Evolutionary conservation across 2,797 vertebrate species (phyloP).

Genomic region (Epinephelus coioides): DNA sequence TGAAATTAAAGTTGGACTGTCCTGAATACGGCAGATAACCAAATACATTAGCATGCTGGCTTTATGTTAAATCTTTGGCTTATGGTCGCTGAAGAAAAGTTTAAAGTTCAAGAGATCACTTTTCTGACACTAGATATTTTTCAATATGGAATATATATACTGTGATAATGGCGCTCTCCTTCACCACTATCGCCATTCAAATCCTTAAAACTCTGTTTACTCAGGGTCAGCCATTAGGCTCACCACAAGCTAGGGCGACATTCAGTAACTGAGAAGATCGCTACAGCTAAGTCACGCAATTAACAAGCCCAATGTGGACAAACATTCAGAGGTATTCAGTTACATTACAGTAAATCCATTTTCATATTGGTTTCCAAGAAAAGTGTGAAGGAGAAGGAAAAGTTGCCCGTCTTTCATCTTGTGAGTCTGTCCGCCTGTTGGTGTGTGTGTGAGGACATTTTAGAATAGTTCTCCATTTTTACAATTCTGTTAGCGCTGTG

Average conservation of each 20-base stretch:
- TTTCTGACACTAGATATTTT: conserved; percentile 1
- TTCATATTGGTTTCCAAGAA: conserved; percentile 51
- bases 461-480: conserved; percentile 64
- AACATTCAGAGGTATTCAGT: conserved; percentile 74
- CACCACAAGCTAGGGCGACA: conserved; percentile 48
- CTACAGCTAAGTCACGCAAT: conserved; percentile 74
- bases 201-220: conserved; percentile 63
- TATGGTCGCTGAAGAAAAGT: neutral
- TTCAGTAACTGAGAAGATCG: conserved; percentile 72
- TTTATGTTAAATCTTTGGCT: neutral
- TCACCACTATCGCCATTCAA: conserved; percentile 16
- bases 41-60: neutral
- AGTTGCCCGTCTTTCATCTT: conserved; percentile 4
- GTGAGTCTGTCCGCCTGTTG: conserved; percentile 4
- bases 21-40: neutral
- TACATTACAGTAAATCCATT: conserved; percentile 73
- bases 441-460: conserved; percentile 42
- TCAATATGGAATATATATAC: neutral
- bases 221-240: conserved; percentile 43
- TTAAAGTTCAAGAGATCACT: neutral
- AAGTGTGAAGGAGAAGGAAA: conserved; percentile 32
- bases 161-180: conserved; percentile 10
- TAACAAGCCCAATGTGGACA: conserved; percentile 77
- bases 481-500: conserved; percentile 82
- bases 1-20: conserved; percentile 8